Evolutionary conservation across 2,113 vertebrate species (phyloP), one percentile per base, ranked within the genome.

Genomic region (Meleagris gallopavo): DNA sequence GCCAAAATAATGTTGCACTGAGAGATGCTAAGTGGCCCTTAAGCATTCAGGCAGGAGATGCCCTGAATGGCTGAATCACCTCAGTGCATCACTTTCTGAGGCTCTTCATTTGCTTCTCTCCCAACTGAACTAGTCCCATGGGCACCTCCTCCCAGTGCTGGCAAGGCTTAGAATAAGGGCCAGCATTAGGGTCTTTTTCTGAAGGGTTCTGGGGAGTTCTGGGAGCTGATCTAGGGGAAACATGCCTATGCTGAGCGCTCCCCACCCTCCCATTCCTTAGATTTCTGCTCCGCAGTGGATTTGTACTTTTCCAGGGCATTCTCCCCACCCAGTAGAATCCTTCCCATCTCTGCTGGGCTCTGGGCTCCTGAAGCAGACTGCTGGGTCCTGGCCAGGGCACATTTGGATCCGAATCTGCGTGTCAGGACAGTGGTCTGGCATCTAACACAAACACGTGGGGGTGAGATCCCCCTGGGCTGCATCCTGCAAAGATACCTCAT

Each of bases 21-120:
- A 58, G 73, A 81, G n/a, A 11, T 10, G 17, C n/a, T 46, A 34
- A 29, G 6, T 6, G 80, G 60, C 54, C 55, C 65, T 48, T 36
- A 60, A 54, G 7, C 22, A 30, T 16, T 17, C 0, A 0, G 20
- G 34, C 16, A 25, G 21, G 43, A 46, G 38, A 14, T 18, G 2
- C 5, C 6, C 29, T 60, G 20, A 17, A 27, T 34, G 29, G 34
- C 34, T 60, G 22, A 25, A 27, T 32, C 32, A 25, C 34, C 46
- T 16, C 0, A 0, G 4, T 21, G 30, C 27, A 16, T 0, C 0
- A 12, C 12, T 43, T 76, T 50, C 50, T 67, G n/a, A 22, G 30
- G 20, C 20, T 45, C 41, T 17, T 22, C 20, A n/a, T 11, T 10
- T 32, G 5, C 65, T n/a, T 67, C 65, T 29, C 65, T 45, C 30